These are phyloP conservation scores for Benthochromis sp. DNA, from an alignment of 2,113 vertebrate genomes.

Conservation along the genomic window DNA sequence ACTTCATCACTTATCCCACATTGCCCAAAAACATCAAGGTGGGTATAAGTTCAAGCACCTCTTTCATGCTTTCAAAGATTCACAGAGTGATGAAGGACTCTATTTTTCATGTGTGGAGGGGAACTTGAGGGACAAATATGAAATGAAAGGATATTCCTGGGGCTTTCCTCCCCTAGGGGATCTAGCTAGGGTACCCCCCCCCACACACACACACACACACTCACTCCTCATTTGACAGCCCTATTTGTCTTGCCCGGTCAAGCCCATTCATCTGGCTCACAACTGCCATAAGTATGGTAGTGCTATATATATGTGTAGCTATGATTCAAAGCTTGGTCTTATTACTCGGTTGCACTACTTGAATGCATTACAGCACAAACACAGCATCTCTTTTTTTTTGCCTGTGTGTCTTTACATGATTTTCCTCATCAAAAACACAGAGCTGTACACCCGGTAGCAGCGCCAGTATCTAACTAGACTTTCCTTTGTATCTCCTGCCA, in stretches of 20 bases:
- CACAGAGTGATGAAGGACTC: background rate
- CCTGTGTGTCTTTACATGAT: background rate
- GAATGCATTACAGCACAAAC: slow-evolving; percentile 17
- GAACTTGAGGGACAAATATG: background rate
- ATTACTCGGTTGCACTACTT: slow-evolving; percentile 14
- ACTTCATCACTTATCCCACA: background rate
- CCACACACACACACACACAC: rapidly evolving
- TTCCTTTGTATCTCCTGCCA: slow-evolving; percentile 2
- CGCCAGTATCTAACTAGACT: background rate
- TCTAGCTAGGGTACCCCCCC: background rate
- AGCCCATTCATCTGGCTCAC: slow-evolving; percentile 34
- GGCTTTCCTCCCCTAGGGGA: background rate
- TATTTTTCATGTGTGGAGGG: background rate
- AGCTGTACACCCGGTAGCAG: background rate
- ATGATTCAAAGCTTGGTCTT: slow-evolving; percentile 26
- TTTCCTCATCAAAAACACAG: background rate
- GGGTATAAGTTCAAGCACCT: background rate
- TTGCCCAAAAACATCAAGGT: background rate
- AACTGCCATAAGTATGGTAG: slow-evolving; percentile 31
- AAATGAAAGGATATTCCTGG: background rate
- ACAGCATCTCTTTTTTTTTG: slow-evolving; percentile 16
- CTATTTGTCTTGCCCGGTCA: slow-evolving; percentile 37
- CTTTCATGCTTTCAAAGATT: background rate
- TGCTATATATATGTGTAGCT: slow-evolving; percentile 40
- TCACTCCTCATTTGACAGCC: background rate